Evolutionary conservation across 2,113 vertebrate genomes (phyloP).

Genomic region (Lophotis ruficrista): DNA sequence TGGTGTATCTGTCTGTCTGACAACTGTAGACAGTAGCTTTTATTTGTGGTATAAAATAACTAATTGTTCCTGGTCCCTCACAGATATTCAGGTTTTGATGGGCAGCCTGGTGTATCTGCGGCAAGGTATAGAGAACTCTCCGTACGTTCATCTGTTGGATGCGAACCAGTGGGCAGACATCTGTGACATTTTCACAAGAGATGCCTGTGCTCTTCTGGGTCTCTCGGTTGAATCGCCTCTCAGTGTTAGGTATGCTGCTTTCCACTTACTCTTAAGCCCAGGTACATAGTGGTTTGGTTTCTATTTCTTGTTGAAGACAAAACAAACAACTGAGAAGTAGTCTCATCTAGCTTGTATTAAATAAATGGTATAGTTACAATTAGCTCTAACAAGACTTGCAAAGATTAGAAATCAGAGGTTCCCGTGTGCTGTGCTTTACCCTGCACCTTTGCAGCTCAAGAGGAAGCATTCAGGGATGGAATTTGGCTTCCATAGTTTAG

Average conservation of each 20-base stretch:
- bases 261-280: background rate
- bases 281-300: background rate
- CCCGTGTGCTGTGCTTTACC: background rate
- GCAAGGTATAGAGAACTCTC: constrained; percentile 87
- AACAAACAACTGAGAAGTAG: background rate
- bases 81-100: constrained; percentile 88
- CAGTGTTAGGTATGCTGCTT: constrained; percentile 82
- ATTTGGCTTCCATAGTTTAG: background rate
- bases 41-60: background rate
- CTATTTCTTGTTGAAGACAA: background rate
- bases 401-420: background rate
- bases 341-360: background rate
- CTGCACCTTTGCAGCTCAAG: background rate
- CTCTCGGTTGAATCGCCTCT: constrained; percentile 87
- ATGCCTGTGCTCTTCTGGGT: constrained; percentile 84
- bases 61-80: background rate
- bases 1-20: background rate
- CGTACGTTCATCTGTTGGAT: constrained; percentile 84
- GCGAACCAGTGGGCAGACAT: constrained; percentile 89
- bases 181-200: constrained; percentile 87
- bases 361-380: background rate
- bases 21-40: background rate
- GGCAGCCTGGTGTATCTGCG: constrained; percentile 86
- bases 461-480: background rate
- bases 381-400: background rate